Evolutionary conservation across 2,797 vertebrate species (phyloP), one percentile per base, ranked within the genome.

Genomic region (Rousettus madagascariensis): DNA sequence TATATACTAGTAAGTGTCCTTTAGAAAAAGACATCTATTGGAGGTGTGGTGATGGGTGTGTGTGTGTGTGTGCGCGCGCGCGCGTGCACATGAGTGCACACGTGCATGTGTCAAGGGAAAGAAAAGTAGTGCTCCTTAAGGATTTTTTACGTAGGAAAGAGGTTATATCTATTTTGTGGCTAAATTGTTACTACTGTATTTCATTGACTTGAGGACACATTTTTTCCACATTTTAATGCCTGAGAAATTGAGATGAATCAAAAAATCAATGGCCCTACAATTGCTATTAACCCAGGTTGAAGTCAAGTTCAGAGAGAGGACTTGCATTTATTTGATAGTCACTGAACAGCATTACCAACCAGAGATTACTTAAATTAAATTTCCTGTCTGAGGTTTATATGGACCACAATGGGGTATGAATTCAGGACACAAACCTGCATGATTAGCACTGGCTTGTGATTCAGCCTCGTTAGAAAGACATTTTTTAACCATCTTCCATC

Each of bases 81-180:
- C 46, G 6, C 33, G 19, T 72, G 9, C 3, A 10, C 26, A 24
- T 26, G 22, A 55, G 26, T 12, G 26, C 26, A 72, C 6, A 3
- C 3, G 2, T 68, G 19, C 15, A 33, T 41, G 36, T 38, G n/a
- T 46, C 77, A 6, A 43, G 86, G 55, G 8, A 15, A 75, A 82
- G 24, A 8, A 51, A 88, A 78, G 15, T 55, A 77, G 10, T 15
- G 10, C 17, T 71, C 30, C 12, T 85, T 43, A 89, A 80, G 51
- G 38, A 86, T 78, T 92, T 65, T 69, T 61, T 78, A 83, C 22
- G 3, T 53, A 97, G 69, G 51, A 43, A 87, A 91, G 65, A 89
- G 36, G 19, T 2, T 24, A 5, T 1, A 59, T 46, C 20, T 59
- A 20, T 46, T 92, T 79, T 75, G 71, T 79, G 36, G 20, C n/a